Conservation (phyloP, 1,140 invertebrate genomes). For the Penaeus chinensis region DNA sequence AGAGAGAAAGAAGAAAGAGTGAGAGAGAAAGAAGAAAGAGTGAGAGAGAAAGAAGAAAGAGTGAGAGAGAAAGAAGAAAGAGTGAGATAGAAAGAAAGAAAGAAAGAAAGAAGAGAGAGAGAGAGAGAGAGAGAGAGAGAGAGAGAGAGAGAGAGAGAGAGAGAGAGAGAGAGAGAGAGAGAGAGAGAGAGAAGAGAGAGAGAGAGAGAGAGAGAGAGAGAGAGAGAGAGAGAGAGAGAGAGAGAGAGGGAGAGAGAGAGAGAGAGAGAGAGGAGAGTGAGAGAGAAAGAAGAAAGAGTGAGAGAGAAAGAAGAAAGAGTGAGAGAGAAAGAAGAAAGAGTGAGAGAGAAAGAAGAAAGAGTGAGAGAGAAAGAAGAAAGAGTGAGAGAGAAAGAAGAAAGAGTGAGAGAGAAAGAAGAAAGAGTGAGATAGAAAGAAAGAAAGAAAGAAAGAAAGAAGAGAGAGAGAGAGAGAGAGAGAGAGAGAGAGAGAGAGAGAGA, state of each 20-base stretch:
- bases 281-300: neutral
- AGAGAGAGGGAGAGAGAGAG: neutral
- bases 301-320: conserved; percentile 2
- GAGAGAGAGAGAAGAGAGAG: neutral
- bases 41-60: neutral
- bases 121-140: no score
- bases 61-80: neutral
- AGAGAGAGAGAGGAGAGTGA: neutral
- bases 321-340: neutral
- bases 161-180: no score
- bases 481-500: neutral
- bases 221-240: neutral
- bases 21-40: neutral
- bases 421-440: neutral
- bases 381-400: neutral
- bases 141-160: no score
- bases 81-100: neutral
- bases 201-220: neutral
- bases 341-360: neutral
- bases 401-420: conserved; percentile 1
- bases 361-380: neutral
- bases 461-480: no score
- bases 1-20: neutral
- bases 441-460: neutral
- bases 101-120: neutral